These are phyloP conservation scores for Pseudorhiza aurosa DNA, from an alignment of 30 jellyfish, hydroid and myxozoan species.

Conservation along the genomic window DNA sequence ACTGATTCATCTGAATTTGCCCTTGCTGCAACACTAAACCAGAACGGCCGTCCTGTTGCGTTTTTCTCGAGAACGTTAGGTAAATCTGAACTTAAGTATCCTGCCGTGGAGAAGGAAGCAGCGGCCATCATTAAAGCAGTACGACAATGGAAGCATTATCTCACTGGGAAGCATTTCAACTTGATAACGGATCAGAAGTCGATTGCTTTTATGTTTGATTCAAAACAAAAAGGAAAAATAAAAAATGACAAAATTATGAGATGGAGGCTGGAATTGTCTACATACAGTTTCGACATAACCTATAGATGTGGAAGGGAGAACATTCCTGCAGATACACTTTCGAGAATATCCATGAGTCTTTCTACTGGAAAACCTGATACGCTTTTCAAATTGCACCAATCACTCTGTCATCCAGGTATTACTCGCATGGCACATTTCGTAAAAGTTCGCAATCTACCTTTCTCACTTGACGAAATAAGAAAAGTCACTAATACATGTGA, in stretches of 20 bases:
- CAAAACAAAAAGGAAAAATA: conserved; percentile 37
- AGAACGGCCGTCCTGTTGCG: conserved; percentile 85
- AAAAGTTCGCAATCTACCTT: conserved; percentile 3
- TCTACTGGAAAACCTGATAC: conserved; percentile 24
- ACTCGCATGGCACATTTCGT: conserved; percentile 60
- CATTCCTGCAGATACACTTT: conserved; percentile 67
- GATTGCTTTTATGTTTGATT: conserved; percentile 73
- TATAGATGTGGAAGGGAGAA: conserved; percentile 88
- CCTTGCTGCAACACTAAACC: conserved; percentile 81
- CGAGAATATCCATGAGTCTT: conserved; percentile 54
- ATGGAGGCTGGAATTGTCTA: conserved; percentile 81
- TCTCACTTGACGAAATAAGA: conserved; percentile 31
- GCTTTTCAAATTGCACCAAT: conserved; percentile 34
- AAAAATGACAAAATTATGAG: conserved; percentile 80
- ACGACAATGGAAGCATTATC: conserved; percentile 73
- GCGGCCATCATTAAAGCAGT: conserved; percentile 70
- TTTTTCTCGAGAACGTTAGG: conserved; percentile 63
- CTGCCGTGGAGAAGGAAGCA: conserved; percentile 83
- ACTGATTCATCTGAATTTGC: conserved; percentile 89
- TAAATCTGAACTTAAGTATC: conserved; percentile 47
- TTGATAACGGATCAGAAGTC: conserved; percentile 79
- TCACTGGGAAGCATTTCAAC: conserved; percentile 67
- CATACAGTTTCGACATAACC: conserved; percentile 67
- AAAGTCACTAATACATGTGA: background rate
- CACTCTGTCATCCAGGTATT: conserved; percentile 87